Evolutionary conservation across 2,113 vertebrate species (phyloP).

Genomic region (Micronycteris hirsuta): DNA sequence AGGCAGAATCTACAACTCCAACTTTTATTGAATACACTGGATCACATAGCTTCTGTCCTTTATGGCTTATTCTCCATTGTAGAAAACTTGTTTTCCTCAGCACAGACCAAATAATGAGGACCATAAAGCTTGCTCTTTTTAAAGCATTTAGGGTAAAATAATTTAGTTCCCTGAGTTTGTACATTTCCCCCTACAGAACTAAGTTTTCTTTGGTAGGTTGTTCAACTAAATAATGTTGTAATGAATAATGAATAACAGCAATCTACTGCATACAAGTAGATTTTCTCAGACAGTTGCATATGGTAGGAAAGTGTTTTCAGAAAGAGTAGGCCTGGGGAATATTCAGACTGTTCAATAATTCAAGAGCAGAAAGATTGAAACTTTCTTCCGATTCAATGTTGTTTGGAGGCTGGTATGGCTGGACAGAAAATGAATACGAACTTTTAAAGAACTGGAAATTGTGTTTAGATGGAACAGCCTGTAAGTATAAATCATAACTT

Average conservation of each 20-base stretch:
- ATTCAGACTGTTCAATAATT: slow-evolving; percentile 59
- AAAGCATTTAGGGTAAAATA: slow-evolving; percentile 67
- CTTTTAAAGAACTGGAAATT: slow-evolving; percentile 44
- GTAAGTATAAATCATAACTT: slow-evolving; percentile 33
- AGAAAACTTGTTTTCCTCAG: slow-evolving; percentile 72
- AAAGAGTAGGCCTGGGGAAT: slow-evolving; percentile 64
- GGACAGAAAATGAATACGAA: slow-evolving; percentile 52
- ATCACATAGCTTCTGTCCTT: slow-evolving; percentile 61
- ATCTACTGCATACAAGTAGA: slow-evolving; percentile 50
- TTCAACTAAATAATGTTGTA: slow-evolving; percentile 64
- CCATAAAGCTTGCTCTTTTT: slow-evolving; percentile 73
- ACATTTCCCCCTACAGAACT: slow-evolving; percentile 56
- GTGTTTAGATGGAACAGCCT: not conserved
- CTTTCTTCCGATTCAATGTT: slow-evolving; percentile 46
- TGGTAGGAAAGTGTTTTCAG: slow-evolving; percentile 65
- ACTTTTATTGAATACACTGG: slow-evolving; percentile 57
- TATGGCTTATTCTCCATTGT: slow-evolving; percentile 70
- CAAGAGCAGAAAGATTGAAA: slow-evolving; percentile 51
- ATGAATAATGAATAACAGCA: slow-evolving; percentile 71
- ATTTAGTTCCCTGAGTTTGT: slow-evolving; percentile 60
- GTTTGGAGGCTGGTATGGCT: slow-evolving; percentile 38
- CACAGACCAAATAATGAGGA: slow-evolving; percentile 70
- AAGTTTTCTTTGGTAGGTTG: slow-evolving; percentile 68
- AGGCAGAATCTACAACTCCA: slow-evolving; percentile 34
- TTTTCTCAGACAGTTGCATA: slow-evolving; percentile 73